Conservation (phyloP, 2,113 vertebrate genomes). For the Cepphus grylle region DNA sequence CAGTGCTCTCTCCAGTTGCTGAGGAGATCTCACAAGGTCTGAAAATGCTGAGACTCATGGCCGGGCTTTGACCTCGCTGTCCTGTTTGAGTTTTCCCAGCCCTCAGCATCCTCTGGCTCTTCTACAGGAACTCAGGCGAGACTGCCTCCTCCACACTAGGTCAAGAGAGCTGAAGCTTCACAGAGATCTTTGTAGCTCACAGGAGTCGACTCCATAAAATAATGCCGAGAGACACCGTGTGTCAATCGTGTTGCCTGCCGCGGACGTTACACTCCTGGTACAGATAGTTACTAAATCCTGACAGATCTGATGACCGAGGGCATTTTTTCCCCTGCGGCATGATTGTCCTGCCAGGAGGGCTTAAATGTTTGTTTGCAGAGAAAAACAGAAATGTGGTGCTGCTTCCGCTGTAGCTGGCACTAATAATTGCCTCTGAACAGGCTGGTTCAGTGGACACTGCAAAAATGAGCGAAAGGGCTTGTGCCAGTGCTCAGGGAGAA, state of each 20-base stretch:
- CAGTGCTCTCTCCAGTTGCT: not conserved
- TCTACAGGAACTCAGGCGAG: not conserved
- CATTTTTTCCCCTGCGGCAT: not conserved
- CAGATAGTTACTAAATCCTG: not conserved
- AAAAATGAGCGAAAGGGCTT: not conserved
- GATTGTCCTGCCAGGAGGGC: not conserved
- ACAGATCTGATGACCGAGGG: not conserved
- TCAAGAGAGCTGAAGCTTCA: not conserved
- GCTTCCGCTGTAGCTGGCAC: not conserved
- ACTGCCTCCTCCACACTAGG: not conserved
- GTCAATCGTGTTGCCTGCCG: not conserved
- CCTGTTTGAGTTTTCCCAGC: not conserved
- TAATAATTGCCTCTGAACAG: not conserved
- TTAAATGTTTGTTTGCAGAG: not conserved
- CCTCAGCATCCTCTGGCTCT: not conserved
- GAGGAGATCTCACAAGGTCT: not conserved
- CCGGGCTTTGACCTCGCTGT: not conserved
- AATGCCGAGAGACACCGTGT: not conserved
- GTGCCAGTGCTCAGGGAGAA: not conserved
- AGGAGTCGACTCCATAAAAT: not conserved
- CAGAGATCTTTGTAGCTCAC: not conserved
- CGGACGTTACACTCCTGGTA: not conserved
- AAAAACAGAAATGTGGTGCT: not conserved
- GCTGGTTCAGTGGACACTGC: not conserved
- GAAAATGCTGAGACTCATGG: not conserved